These are phyloP conservation scores for Notolepis coatsorum DNA, from an alignment of 2,797 vertebrate genomes.

Conservation along the genomic window DNA sequence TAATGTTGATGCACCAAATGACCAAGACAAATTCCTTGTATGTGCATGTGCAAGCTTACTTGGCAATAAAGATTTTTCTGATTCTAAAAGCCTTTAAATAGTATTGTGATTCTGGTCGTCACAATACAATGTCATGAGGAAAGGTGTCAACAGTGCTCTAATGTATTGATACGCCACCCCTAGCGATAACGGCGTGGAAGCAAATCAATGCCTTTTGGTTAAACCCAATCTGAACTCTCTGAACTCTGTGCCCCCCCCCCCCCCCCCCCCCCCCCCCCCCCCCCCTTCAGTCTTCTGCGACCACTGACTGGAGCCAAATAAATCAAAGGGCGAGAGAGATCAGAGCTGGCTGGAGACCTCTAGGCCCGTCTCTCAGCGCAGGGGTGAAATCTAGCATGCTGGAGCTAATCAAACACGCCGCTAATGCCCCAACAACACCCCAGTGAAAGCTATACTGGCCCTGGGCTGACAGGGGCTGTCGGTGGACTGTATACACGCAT, in stretches of 20 bases:
- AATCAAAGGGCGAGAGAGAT: constrained; percentile 31
- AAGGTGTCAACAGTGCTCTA: too few relatives aligned
- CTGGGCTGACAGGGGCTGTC: constrained; percentile 14
- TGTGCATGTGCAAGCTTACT: too few relatives aligned
- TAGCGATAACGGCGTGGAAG: too few relatives aligned
- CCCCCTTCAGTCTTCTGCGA: too few relatives aligned
- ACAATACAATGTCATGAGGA: too few relatives aligned
- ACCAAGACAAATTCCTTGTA: too few relatives aligned
- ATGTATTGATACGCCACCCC: too few relatives aligned
- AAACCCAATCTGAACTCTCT: constrained; percentile 30
- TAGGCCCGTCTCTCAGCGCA: constrained; percentile 45
- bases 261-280: not conserved
- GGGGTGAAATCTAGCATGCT: constrained; percentile 27
- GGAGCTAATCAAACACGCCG: constrained; percentile 32
- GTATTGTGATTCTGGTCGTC: too few relatives aligned
- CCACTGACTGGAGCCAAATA: constrained; percentile 36
- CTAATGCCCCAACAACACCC: constrained; percentile 26
- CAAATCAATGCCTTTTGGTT: not conserved
- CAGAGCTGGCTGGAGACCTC: constrained; percentile 27
- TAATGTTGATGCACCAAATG: too few relatives aligned
- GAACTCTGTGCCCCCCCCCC: constrained; percentile 2
- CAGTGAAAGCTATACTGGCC: constrained; percentile 29
- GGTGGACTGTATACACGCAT: not conserved
- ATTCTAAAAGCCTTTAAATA: too few relatives aligned
- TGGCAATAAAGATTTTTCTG: too few relatives aligned